phyloP scores from a whole-genome alignment of 2,888 invertebrate species.

The Eupithecia exiguata region DNA sequence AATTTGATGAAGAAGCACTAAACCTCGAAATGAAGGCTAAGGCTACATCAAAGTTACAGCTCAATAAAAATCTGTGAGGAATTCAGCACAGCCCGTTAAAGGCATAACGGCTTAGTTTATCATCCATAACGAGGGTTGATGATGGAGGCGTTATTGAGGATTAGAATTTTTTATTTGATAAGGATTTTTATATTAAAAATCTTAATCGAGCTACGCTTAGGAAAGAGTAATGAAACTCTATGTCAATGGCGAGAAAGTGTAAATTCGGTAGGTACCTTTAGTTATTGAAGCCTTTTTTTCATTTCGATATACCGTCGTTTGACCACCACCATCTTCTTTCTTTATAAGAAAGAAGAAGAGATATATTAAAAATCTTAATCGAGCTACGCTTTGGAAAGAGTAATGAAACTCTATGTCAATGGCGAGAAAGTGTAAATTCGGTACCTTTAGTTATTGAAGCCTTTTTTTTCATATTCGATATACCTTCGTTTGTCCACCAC shows the following conservation, averaged over 20 bases:
- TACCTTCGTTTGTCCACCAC: too few species aligned
- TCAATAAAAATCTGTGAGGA: constrained; percentile 66
- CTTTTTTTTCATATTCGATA: too few species aligned
- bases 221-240: background rate
- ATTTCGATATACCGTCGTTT: too few species aligned
- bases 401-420: background rate
- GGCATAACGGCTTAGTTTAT: constrained; percentile 61
- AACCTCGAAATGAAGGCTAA: constrained; percentile 21
- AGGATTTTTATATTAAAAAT: constrained; percentile 5
- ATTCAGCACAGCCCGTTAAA: constrained; percentile 52
- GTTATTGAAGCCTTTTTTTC: too few species aligned
- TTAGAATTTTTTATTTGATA: constrained; percentile 39
- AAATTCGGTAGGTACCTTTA: background rate
- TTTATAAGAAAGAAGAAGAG: too few species aligned
- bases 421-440: background rate
- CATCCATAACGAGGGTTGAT: constrained; percentile 57
- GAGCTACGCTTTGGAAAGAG: background rate
- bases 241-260: background rate
- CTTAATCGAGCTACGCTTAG: background rate
- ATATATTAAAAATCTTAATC: background rate
- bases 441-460: background rate
- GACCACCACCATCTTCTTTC: too few species aligned
- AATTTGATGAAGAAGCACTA: background rate
- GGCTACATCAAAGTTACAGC: constrained; percentile 49
- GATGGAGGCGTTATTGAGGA: constrained; percentile 50